Percentiles rank a stretch among this genome's conserved stretches.
These are phyloP conservation scores for Trissoscelio sp. DNA, from an alignment of 2,888 invertebrate species.

Conservation along the genomic window DNA sequence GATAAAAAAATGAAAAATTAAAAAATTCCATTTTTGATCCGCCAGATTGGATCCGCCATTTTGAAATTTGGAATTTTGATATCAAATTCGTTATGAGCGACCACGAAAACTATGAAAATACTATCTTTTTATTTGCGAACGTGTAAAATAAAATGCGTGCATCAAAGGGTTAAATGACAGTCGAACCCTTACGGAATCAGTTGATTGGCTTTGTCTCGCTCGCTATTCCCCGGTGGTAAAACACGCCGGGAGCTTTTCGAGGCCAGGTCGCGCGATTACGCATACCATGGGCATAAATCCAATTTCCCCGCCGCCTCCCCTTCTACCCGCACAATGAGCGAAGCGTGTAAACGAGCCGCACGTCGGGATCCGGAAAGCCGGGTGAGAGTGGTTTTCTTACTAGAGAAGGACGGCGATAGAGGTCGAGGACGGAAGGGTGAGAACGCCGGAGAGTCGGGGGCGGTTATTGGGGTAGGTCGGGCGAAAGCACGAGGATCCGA, in stretches of 20 bases:
- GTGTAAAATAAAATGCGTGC: too few relatives aligned
- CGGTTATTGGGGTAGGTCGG: slow-evolving; percentile 80
- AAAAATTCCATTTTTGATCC: too few relatives aligned
- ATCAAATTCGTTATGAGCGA: too few relatives aligned
- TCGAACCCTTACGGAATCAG: slow-evolving; percentile 52
- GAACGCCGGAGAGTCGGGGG: slow-evolving; percentile 45
- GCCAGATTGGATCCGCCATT: too few relatives aligned
- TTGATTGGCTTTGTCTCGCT: slow-evolving; percentile 40
- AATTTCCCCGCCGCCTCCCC: slow-evolving; percentile 15
- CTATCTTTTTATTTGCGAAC: too few relatives aligned
- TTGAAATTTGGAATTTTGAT: too few relatives aligned
- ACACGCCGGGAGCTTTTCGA: slow-evolving; percentile 56
- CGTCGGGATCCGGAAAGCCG: slow-evolving; percentile 55
- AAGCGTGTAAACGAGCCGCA: slow-evolving; percentile 33
- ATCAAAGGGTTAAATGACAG: too few relatives aligned
- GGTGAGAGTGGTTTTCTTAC: slow-evolving; percentile 47
- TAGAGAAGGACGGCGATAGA: slow-evolving; percentile 70
- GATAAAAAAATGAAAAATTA: too few relatives aligned
- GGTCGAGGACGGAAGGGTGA: slow-evolving; percentile 71
- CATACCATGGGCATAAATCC: slow-evolving; percentile 52
- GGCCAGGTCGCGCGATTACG: slow-evolving; percentile 65
- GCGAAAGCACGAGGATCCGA: slow-evolving; percentile 78
- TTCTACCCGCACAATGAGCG: neutral
- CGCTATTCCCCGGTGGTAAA: slow-evolving; percentile 44
- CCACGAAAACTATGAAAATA: too few relatives aligned